Evolutionary conservation across 2,888 invertebrate genomes (phyloP), one percentile per base, ranked within the genome.

Genomic region (Rhorus exstirpatorius): DNA sequence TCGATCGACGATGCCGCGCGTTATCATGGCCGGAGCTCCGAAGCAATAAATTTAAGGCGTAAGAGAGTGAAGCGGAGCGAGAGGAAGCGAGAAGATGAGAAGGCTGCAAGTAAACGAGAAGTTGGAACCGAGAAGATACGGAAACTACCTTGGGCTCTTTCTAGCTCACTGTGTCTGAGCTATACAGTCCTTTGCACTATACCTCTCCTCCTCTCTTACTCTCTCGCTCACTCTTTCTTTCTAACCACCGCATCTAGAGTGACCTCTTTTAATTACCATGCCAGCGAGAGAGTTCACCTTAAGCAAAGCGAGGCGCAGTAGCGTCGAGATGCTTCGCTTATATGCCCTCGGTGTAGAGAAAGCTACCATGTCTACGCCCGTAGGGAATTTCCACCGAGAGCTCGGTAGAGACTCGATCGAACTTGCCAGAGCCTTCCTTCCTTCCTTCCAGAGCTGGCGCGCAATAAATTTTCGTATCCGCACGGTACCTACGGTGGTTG

Each of bases 211-310:
- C 68, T 31, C 41, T 14, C 24, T 68, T n/a, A n/a, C 38, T 31
- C 31, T 31, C 31, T 31, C 31, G 2, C 31, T 31, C 0, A 46
- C 53, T 19, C 53, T 24, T 3, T 63, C 14, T 63, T 38, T 26
- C 74, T 44, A 26, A 1, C 61, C 12, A 51, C 38, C 41, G 35
- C 38, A 63, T 74, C 19, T 1, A 26, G 53, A 26, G 78, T 74
- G 65, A 75, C 68, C 61, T 83, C 71, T 85, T 85, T 85, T 82
- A 85, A 85, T 85, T 83, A 83, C 80, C 75, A 63, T 70, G 70
- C 68, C 60, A 65, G 17, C 24, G 60, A 8, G 53, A 19, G 77
- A 72, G 71, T 83, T 83, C 71, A 81, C 76, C 72, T 76, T 49
- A 35, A 38, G 38, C 38, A 8, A 38, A 44, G 55, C 68, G 46